These are phyloP conservation scores for Hyppa rectilinea DNA, from an alignment of 2,888 invertebrate genomes.

Conservation along the genomic window DNA sequence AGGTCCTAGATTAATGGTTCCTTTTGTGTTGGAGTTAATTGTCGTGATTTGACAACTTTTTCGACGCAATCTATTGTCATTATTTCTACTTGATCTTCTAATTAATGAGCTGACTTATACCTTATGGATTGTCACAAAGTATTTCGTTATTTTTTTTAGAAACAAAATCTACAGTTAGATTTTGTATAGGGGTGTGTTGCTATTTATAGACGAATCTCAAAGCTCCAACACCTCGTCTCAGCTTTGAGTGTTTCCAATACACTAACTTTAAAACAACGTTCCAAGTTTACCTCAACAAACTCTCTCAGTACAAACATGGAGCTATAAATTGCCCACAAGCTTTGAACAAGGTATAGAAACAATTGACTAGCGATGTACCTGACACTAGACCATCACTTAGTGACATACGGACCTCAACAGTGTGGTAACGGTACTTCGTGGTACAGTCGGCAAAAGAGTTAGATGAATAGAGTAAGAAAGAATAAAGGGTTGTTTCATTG, in stretches of 20 bases:
- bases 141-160: too few relatives aligned
- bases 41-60: neutral
- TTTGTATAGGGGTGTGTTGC: neutral
- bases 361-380: slow-evolving; percentile 42
- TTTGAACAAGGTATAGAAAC: slow-evolving; percentile 43
- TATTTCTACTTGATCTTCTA: neutral
- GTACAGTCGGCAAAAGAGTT: slow-evolving; percentile 7
- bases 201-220: neutral
- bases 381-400: slow-evolving; percentile 51
- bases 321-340: slow-evolving; percentile 46
- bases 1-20: neutral
- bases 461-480: neutral
- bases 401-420: slow-evolving; percentile 61
- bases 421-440: slow-evolving; percentile 56
- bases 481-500: neutral
- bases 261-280: neutral
- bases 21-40: neutral
- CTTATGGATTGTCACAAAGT: neutral
- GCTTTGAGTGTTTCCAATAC: slow-evolving; percentile 7
- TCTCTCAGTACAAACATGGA: slow-evolving; percentile 38
- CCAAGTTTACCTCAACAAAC: slow-evolving; percentile 15
- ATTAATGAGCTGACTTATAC: neutral
- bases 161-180: neutral
- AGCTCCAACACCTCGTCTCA: neutral
- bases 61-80: neutral